Base-by-base conservation (phyloP, 2,113 vertebrate genomes). In the Tachycineta bicolor region DNA sequence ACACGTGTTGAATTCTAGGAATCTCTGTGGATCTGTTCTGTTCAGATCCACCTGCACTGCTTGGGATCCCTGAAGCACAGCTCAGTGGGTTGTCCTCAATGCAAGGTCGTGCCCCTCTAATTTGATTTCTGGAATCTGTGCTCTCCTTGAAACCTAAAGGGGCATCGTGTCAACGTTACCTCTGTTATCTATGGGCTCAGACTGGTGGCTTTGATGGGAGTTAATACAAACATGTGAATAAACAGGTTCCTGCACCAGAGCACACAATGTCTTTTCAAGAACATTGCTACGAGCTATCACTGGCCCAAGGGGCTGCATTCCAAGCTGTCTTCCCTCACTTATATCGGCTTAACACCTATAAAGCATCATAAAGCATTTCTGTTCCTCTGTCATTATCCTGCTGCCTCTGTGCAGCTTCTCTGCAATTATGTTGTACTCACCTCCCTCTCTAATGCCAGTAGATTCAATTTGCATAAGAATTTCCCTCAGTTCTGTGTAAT, bases 381-480 rank as follows among this genome's bases (percentile, higher is more conserved):
- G 49, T 78, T 64, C 33, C 58, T 18, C 59, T 87, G 29, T 71
- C n/a, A 33, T 83, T 67, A 37, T 82, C 84, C 77, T 92, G 19
- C 47, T 78, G 69, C 60, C 34, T 74, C 60, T 60, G 13, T 68
- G 65, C 69, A 64, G 37, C 53, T 92, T 60, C 80, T 87, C 77
- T 91, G 44, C 74, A 87, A 60, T 87, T 84, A 59, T 16, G 1
- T 56, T 84, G 41, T 68, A 11, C 49, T 41, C n/a, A 49, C 80
- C 62, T 91, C 43, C 58, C 29, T 75, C 89, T 81, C 62, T 50
- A 79, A 68, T 68, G 65, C 41, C 65, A 55, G n/a, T 26, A 13
- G 80, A 53, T 60, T 85, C 41, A 25, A 85, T 89, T 91, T 94
- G 65, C 87, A 87, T 87, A 82, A 76, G 78, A 89, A 84, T 89